Evolutionary conservation across 2,888 invertebrate species (phyloP), one percentile per base, ranked within the genome.

Genomic region (Ptychoptera contaminata): DNA sequence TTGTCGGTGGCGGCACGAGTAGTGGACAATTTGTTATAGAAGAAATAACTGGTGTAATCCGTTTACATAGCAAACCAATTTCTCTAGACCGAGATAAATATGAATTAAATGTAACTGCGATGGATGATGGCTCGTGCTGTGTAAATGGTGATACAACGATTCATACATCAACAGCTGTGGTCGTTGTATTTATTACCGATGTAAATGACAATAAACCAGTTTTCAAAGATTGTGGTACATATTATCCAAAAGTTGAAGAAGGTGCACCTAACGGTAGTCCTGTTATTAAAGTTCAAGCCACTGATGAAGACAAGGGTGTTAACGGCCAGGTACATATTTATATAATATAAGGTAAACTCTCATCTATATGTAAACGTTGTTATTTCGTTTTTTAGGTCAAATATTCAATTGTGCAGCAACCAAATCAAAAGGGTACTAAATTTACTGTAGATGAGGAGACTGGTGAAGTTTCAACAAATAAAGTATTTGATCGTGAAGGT

Each of bases 41-140:
- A 68, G 90, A 92, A 64, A 90, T 91, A 50, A 93, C 92, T 40
- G 92, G 91, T 53, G 92, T 92, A 30, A 93, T 92, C 54, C 80
- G 92, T 49, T 67, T 93, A 44, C 88, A 88, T 57, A 83, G 79
- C 54, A 86, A 88, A 59, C 77, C 82, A 6, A 92, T 92, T 52
- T 78, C 84, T 0, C 67, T 93, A 51, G 92, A 92, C 59, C 74
- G 87, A 50, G 92, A 93, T 61, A 93, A 93, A 62, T 96, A 96
- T 60, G 91, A 91, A 61, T 67, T 98, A 46, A 97, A 96, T 61
- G 93, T 98, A 8, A 93, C 94, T 0, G 97, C 97, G 2, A 79
- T 88, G 70, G 98, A 98, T 60, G 97, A 98, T 61, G 97, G 97
- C 1, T 85, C 90, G 2, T 98, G 97, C 61, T 98, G 97, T 61